These are phyloP conservation scores for Sebastes iracundus DNA, from an alignment of 2,797 vertebrate species.

Conservation along the genomic window DNA sequence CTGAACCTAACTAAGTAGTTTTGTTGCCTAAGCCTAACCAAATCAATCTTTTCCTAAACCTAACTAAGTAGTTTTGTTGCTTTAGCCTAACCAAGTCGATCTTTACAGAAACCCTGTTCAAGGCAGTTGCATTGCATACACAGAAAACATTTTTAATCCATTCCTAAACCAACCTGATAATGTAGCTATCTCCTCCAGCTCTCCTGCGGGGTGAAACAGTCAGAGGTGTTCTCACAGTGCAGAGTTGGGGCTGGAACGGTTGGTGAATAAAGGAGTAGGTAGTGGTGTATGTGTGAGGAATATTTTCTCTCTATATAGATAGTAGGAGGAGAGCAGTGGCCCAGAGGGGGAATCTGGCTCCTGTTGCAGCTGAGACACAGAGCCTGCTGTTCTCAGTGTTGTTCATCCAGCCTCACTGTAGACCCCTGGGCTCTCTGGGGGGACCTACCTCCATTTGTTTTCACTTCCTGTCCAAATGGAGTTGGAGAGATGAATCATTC, in stretches of 20 bases:
- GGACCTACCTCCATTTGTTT: constrained; percentile 70
- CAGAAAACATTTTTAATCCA: constrained; percentile 13
- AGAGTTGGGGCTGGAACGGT: neutral
- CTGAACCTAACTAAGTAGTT: too few relatives aligned
- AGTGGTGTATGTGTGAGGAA: constrained; percentile 48
- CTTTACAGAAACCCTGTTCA: neutral
- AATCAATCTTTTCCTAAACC: too few relatives aligned
- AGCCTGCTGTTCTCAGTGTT: constrained; percentile 61
- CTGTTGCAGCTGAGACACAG: constrained; percentile 58
- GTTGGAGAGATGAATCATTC: constrained; percentile 71
- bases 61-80: too few relatives aligned
- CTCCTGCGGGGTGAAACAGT: constrained; percentile 39
- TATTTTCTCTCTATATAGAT: constrained; percentile 53
- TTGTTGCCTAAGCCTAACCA: too few relatives aligned
- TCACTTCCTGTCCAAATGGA: constrained; percentile 70
- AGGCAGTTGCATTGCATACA: neutral
- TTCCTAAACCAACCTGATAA: neutral
- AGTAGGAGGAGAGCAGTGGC: constrained; percentile 42
- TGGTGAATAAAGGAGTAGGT: constrained; percentile 37
- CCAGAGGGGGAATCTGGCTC: constrained; percentile 57
- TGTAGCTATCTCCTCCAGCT: neutral
- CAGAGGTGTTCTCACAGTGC: constrained; percentile 18
- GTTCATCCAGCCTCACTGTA: constrained; percentile 54
- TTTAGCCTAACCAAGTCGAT: too few relatives aligned
- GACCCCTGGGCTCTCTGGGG: constrained; percentile 50